Evolutionary conservation across 2,888 invertebrate species (phyloP), one percentile per base, ranked within the genome.

Genomic region (Alloscopus bannaensis): DNA sequence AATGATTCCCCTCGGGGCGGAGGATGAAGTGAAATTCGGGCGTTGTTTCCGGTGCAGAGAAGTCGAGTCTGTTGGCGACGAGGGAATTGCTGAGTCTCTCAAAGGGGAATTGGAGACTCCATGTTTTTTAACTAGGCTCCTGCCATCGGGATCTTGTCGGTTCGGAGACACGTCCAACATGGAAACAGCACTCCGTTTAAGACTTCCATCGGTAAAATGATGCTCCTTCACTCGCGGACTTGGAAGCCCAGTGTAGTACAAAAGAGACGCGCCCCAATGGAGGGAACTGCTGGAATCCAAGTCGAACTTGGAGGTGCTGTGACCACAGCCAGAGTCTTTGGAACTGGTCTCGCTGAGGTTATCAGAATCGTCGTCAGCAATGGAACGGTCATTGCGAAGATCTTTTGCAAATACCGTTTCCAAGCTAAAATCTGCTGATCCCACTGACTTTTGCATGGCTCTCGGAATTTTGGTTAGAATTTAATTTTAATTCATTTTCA

Each of bases 191-290:
- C 42, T 2, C 22, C 8, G 16, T 16, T 13, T 22, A 2, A 11
- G 31, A 11, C 45, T 16, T 45, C 20, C 6, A 18, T 29, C 22
- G 8, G 78, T 24, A 59, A 83, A 81, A 70, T 81, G 80, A 29
- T 62, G 45, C n/a, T 66, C 72, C 42, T 79, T 81, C 20, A 83
- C 26, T 76, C 55, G 77, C 0, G 80, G 82, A 57, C 59, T 75
- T 6, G 83, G 50, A 40, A 71, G 42, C 3, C 81, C 71, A 18
- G 71, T 79, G 42, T 80, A 69, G 40, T 81, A 81, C 28, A 81
- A 62, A 11, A 81, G 31, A 18, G 79, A 79, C 6, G 79, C 75
- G 64, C 72, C 79, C 78, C 81, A 81, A 18, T 72, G 40, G 29
- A 80, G 45, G 18, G 55, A 18, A 1, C 55, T n/a, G 31, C 66